Conservation (phyloP, 2,113 vertebrate genomes). For the Fulmarus glacialis region DNA sequence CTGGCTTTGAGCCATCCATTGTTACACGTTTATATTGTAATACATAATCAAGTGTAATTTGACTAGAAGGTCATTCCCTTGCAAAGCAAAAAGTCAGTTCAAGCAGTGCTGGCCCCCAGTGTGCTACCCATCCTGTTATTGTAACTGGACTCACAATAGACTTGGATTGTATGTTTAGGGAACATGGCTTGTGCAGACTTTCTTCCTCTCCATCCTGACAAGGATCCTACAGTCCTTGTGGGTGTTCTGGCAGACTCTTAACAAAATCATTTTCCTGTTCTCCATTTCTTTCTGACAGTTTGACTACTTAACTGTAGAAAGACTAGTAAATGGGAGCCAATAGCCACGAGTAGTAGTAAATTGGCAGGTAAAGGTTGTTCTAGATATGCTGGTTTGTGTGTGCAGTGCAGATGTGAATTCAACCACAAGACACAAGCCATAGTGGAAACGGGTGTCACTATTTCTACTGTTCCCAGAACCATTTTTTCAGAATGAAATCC, state of each 20-base stretch:
- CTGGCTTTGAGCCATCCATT: not conserved
- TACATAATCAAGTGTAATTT: not conserved
- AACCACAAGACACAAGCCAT: not conserved
- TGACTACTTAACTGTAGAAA: not conserved
- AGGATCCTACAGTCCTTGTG: not conserved
- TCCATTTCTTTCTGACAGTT: not conserved
- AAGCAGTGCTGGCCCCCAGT: not conserved
- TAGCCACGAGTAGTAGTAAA: not conserved
- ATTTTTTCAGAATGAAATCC: not conserved
- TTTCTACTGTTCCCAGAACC: not conserved
- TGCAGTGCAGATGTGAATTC: not conserved
- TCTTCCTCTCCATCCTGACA: not conserved
- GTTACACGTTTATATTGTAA: not conserved
- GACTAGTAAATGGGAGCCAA: not conserved
- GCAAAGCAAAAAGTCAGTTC: not conserved
- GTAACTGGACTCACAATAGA: not conserved
- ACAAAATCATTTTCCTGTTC: not conserved
- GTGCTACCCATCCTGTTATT: not conserved
- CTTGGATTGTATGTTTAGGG: not conserved
- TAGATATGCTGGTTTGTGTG: not conserved
- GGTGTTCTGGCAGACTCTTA: not conserved
- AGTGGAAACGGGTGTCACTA: not conserved
- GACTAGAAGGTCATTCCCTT: not conserved
- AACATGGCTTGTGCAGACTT: not conserved
- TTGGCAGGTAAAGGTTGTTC: not conserved